Conservation (phyloP, 1,140 invertebrate genomes). For the Sitodiplosis mosellana region DNA sequence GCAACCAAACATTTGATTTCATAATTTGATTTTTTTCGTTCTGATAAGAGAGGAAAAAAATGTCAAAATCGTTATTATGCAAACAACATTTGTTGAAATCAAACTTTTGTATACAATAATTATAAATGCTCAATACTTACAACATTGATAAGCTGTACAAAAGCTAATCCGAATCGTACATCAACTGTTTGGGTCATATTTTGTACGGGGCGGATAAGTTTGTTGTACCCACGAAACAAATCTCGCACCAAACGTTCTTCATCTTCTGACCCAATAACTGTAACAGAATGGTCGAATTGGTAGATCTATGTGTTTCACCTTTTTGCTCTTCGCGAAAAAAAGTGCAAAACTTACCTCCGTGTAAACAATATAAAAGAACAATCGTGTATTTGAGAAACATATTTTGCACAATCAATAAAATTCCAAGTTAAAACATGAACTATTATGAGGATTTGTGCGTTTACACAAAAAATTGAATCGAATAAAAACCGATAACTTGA, state of each 20-base stretch:
- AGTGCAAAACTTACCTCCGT: too few relatives aligned
- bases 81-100: neutral
- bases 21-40: constrained; percentile 99
- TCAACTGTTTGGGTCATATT: constrained; percentile 95
- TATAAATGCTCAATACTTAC: constrained; percentile 40
- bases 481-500: too few relatives aligned
- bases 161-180: constrained; percentile 88
- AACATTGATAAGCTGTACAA: constrained; percentile 98
- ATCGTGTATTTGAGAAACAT: too few relatives aligned
- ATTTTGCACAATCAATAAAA: too few relatives aligned
- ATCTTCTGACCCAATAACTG: constrained; percentile 47
- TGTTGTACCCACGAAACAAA: constrained; percentile 97
- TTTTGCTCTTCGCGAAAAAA: too few relatives aligned
- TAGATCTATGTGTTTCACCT: too few relatives aligned
- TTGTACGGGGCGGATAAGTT: constrained; percentile 92
- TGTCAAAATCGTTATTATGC: neutral
- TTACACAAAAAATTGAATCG: too few relatives aligned
- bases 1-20: constrained; percentile 96
- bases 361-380: too few relatives aligned
- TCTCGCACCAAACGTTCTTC: constrained; percentile 90
- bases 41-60: constrained; percentile 40
- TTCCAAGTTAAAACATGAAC: too few relatives aligned
- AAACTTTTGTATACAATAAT: neutral
- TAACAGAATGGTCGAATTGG: neutral
- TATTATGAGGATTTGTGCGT: too few relatives aligned